Evolutionary conservation across 1,140 invertebrate genomes (phyloP), one percentile per base, ranked within the genome.

Genomic region (Caenorhabditis inopinata): DNA sequence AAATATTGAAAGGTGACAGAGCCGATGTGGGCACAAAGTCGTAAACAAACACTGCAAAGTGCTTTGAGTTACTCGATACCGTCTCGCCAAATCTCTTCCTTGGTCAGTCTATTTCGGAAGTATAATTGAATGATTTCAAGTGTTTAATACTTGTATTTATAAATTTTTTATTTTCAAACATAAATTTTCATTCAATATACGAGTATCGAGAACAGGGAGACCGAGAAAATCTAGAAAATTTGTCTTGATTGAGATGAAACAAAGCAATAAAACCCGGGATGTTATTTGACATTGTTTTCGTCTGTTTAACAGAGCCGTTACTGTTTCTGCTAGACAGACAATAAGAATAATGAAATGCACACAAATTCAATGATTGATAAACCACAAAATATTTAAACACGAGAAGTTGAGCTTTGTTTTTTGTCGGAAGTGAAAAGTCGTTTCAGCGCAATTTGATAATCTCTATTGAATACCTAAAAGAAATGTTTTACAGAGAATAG

Each of bases 391-490:
- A 58, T n/a, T 68, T 68, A 68, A 21, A 68, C 58, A 68, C 58
- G 58, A 42, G 58, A 68, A 23, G 58, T 38, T 38, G 58, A 68
- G 58, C 58, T 42, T 11, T 29, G 29, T 49, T 79, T 79, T 46
- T 79, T 73, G 5, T 58, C 53, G 23, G 62, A 74, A 32, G 81
- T 83, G 79, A 88, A 88, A 11, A 88, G 74, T 53, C 87, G 51
- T 81, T 88, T 88, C 18, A 88, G 49, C n/a, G 87, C 87, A 76
- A 88, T 89, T 79, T 88, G 87, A 78, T 88, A 88, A 62, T 88
- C 87, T n/a, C 86, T 80, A 77, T 87, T 87, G 73, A 88, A 89
- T 16, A 88, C 83, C 84, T 84, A 42, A 58, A 83, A 80, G n/a
- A 14, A 49, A 23, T 21, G 38, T 27, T n/a, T n/a, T 27, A 75